phyloP scores from a whole-genome alignment of 2,888 invertebrate species.

The Stenoptilia bipunctidactyla region DNA sequence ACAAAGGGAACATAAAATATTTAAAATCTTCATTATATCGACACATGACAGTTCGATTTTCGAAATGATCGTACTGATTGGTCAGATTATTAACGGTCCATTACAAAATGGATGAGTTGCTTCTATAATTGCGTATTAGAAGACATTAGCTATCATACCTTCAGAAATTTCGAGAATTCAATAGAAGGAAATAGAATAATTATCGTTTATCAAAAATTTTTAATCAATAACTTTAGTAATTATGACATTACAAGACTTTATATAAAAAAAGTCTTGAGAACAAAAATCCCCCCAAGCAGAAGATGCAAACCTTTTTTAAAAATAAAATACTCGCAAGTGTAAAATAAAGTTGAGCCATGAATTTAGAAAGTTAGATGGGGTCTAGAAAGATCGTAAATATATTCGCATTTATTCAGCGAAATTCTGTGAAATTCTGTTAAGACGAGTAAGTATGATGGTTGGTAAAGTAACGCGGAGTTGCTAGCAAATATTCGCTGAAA shows the following conservation, averaged over 20 bases:
- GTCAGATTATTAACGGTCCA: conserved; percentile 31
- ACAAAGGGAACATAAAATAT: conserved; percentile 53
- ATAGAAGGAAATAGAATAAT: not conserved
- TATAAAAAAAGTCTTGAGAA: too few relatives aligned
- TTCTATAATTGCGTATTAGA: conserved; percentile 22
- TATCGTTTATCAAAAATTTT: too few relatives aligned
- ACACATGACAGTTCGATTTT: conserved; percentile 60
- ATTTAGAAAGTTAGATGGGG: too few relatives aligned
- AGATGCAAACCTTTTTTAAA: too few relatives aligned
- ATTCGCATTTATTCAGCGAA: conserved; percentile 1
- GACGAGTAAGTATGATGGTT: conserved; percentile 60
- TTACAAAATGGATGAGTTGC: conserved; percentile 8
- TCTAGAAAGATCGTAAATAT: not conserved
- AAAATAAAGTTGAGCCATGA: conserved; percentile 10
- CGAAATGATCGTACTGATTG: conserved; percentile 31
- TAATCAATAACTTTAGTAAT: too few relatives aligned
- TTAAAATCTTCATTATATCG: conserved; percentile 56
- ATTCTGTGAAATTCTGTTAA: conserved; percentile 44
- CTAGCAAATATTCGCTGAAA: conserved; percentile 57
- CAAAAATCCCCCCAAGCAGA: too few relatives aligned
- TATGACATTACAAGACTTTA: too few relatives aligned
- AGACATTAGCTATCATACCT: conserved; percentile 18
- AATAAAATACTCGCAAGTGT: conserved; percentile 17
- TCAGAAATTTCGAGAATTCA: not conserved
- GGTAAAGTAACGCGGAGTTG: conserved; percentile 61